Percentiles rank a stretch among this genome's conserved stretches.
Conservation (phyloP, 30 jellyfish, hydroid and myxozoan species). For the Aurelia aurita complex sp. Pacific region DNA sequence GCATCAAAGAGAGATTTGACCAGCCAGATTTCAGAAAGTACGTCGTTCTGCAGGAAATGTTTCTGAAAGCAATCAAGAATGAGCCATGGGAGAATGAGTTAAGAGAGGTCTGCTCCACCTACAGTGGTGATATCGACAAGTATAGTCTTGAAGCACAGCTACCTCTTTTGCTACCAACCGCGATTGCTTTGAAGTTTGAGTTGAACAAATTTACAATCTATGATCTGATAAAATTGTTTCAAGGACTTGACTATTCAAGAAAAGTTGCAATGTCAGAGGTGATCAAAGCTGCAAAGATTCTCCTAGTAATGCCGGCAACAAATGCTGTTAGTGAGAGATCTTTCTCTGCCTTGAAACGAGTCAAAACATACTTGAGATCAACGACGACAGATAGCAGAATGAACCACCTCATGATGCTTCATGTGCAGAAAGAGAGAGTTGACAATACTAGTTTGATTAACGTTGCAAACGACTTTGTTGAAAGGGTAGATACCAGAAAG, state of each 20-base stretch:
- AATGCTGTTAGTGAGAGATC: conserved; percentile 63
- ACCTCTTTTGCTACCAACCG: conserved; percentile 53
- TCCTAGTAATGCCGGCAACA: conserved; percentile 74
- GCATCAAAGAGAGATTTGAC: conserved; percentile 50
- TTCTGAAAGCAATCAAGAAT: conserved; percentile 39
- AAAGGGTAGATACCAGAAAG: conserved; percentile 49
- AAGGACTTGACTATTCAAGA: neutral
- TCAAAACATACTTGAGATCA: too few relatives aligned
- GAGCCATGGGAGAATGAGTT: conserved; percentile 43
- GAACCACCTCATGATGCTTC: conserved; percentile 21
- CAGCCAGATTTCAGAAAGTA: conserved; percentile 57
- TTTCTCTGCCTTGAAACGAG: conserved; percentile 46
- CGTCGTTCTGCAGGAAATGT: conserved; percentile 52
- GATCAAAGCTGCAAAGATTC: conserved; percentile 25
- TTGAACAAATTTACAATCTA: conserved; percentile 26
- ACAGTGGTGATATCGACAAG: conserved; percentile 49
- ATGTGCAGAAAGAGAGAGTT: conserved; percentile 30
- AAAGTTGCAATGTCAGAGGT: conserved; percentile 51
- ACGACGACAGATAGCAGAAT: too few relatives aligned
- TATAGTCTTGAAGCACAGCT: conserved; percentile 48
- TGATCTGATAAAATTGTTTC: conserved; percentile 46
- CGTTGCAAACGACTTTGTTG: conserved; percentile 38
- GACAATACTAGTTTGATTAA: conserved; percentile 36
- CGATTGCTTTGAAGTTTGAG: conserved; percentile 19
- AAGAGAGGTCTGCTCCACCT: conserved; percentile 52